Conservation (phyloP, 2,113 vertebrate genomes). For the Rousettus leschenaultii region DNA sequence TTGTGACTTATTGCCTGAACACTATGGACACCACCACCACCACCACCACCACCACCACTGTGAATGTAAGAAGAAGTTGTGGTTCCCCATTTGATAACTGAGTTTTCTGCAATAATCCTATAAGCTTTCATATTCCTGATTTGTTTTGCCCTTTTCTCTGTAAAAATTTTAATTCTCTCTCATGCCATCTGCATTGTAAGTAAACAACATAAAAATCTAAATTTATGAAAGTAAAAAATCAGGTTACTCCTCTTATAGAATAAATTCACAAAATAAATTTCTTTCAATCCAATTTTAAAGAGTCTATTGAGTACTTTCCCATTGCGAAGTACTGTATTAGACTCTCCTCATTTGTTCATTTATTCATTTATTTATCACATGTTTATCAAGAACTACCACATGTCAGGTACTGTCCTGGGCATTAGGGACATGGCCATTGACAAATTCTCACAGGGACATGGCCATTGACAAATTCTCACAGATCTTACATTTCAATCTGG, state of each 20-base stretch:
- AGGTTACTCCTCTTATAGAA: background rate
- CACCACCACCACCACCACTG: background rate
- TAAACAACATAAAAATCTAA: background rate
- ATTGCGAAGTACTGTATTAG: background rate
- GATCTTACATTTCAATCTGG: background rate
- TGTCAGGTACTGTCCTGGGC: background rate
- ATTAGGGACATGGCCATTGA: background rate
- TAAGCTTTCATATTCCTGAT: background rate
- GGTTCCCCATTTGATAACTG: background rate
- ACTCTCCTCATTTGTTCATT: background rate
- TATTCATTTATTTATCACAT: background rate
- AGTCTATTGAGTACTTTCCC: background rate
- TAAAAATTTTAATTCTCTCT: background rate
- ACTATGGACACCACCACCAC: too few relatives aligned
- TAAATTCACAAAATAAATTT: background rate
- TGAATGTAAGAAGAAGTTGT: background rate
- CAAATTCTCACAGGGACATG: background rate
- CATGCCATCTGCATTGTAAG: background rate
- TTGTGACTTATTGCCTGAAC: background rate
- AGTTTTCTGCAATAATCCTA: background rate
- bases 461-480: background rate
- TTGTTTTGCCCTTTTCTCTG: background rate
- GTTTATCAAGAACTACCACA: background rate
- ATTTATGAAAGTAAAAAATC: constrained; percentile 18
- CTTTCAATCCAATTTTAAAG: background rate